phyloP scores from a whole-genome alignment of 2,797 vertebrate species.

The Orientallactaga sibirica region DNA sequence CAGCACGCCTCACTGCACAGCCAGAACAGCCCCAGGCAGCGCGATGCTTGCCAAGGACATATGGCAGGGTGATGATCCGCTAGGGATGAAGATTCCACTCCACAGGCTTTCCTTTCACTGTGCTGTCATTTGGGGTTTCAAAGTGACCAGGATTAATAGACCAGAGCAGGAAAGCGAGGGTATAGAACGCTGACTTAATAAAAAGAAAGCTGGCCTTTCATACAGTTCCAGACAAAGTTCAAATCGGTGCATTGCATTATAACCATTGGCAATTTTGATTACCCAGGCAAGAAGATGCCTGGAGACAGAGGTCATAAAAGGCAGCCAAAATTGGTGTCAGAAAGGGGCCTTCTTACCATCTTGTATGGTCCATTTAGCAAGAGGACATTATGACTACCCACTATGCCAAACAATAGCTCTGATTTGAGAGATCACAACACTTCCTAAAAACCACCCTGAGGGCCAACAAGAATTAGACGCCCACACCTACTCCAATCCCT shows the following conservation, averaged over 20 bases:
- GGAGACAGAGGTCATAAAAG: neutral
- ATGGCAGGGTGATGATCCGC: constrained; percentile 64
- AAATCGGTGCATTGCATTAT: neutral
- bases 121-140: constrained; percentile 53
- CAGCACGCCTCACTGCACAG: constrained; percentile 55
- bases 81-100: constrained; percentile 55
- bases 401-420: neutral
- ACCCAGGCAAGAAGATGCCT: constrained; percentile 16
- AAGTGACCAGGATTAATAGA: constrained; percentile 61
- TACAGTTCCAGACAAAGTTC: constrained; percentile 37
- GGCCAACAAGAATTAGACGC: neutral
- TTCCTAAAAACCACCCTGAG: neutral
- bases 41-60: constrained; percentile 72
- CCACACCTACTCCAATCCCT: neutral
- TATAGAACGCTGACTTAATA: constrained; percentile 32
- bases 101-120: constrained; percentile 45
- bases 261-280: neutral
- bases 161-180: neutral
- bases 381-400: neutral
- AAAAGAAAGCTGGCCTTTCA: neutral
- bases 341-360: neutral
- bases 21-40: constrained; percentile 56
- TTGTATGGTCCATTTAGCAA: neutral
- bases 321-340: neutral
- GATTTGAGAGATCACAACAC: neutral